phyloP scores from a whole-genome alignment of 2,113 vertebrate genomes.

The Ictidomys tridecemlineatus region DNA sequence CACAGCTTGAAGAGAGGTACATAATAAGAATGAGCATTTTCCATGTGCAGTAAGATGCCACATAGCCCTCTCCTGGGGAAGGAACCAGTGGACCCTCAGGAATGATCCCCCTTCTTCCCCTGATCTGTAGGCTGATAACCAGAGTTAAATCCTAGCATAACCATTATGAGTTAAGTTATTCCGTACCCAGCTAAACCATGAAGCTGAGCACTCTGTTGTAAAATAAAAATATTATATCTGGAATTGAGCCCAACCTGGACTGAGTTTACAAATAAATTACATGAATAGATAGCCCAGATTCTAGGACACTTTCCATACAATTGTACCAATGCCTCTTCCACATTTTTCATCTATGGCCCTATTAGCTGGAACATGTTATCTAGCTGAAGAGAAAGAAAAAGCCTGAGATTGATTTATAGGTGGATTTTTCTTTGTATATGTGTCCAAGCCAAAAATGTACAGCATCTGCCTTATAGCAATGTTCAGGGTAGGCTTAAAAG shows the following conservation, averaged over 20 bases:
- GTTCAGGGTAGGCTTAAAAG: not conserved
- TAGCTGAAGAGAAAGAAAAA: not conserved
- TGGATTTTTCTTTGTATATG: not conserved
- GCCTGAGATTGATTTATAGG: not conserved
- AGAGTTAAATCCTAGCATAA: not conserved
- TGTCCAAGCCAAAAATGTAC: not conserved
- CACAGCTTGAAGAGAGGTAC: not conserved
- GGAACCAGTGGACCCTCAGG: not conserved
- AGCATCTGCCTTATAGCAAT: not conserved
- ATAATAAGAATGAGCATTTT: not conserved
- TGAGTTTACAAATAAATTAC: not conserved
- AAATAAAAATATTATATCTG: not conserved
- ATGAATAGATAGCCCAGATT: not conserved
- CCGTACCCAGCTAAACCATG: not conserved
- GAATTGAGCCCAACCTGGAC: not conserved
- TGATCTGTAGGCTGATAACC: not conserved
- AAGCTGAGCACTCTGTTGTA: not conserved
- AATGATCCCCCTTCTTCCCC: not conserved
- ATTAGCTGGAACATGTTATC: not conserved
- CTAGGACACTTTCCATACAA: not conserved
- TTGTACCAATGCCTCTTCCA: not conserved
- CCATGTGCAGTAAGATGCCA: not conserved
- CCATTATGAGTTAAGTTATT: not conserved
- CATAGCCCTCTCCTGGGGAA: not conserved
- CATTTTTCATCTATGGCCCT: not conserved